These are phyloP conservation scores for Syngnathus floridae DNA, from an alignment of 2,113 vertebrate genomes.

Conservation along the genomic window DNA sequence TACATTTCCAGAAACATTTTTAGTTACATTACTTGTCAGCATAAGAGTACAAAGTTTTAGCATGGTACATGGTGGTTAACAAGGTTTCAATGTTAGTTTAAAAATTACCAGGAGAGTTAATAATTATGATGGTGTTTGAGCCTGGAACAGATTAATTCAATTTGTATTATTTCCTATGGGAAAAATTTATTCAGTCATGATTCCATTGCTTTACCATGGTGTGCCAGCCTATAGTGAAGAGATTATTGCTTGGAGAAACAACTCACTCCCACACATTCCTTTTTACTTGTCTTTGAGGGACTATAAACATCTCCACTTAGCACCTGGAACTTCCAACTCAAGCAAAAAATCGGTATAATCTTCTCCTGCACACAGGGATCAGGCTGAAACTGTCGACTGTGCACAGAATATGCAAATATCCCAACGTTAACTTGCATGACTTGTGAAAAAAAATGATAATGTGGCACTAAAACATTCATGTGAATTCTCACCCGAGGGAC, in stretches of 20 bases:
- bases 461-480: background rate
- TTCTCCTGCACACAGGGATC: background rate
- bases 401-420: slow-evolving; percentile 10
- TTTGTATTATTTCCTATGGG: slow-evolving; percentile 1
- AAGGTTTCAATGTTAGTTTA: background rate
- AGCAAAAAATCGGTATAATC: background rate
- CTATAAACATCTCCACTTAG: background rate
- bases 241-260: slow-evolving; percentile 1
- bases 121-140: background rate
- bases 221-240: background rate
- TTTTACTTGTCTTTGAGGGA: slow-evolving; percentile 6
- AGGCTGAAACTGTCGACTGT: background rate
- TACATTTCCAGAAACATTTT: background rate
- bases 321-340: background rate
- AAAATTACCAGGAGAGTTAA: background rate
- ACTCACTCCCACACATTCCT: background rate
- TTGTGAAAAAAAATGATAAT: slow-evolving; percentile 1
- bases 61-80: background rate
- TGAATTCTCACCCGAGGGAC: background rate
- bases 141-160: background rate
- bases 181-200: background rate
- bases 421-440: background rate
- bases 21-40: background rate
- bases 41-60: background rate
- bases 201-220: background rate